Percentiles rank a stretch among this genome's conserved stretches.
Evolutionary conservation across 2,113 vertebrate species (phyloP).

Genomic region (Himantopus leucocephalus): DNA sequence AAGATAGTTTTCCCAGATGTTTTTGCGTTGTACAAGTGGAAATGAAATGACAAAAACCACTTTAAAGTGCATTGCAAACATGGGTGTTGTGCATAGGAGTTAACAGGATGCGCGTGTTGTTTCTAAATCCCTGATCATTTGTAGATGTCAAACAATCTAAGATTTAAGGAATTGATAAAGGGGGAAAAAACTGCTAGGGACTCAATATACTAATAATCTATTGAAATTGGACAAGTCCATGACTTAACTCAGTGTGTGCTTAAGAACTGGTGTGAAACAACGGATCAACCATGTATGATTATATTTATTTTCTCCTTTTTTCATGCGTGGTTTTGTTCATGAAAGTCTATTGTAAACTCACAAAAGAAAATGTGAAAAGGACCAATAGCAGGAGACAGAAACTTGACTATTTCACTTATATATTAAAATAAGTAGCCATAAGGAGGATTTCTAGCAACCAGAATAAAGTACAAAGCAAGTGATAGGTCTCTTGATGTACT

Average conservation of each 20-base stretch:
- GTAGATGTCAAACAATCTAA: background rate
- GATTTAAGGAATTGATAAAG: background rate
- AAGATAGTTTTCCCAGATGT: background rate
- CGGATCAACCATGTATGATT: background rate
- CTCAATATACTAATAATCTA: background rate
- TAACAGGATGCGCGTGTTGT: background rate
- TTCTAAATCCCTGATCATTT: background rate
- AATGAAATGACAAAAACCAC: background rate
- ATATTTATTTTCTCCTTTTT: background rate
- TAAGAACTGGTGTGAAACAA: background rate
- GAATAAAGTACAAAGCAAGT: background rate
- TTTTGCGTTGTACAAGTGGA: background rate
- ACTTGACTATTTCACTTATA: background rate
- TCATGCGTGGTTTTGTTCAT: background rate
- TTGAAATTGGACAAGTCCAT: background rate
- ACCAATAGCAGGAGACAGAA: background rate
- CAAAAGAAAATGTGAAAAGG: background rate
- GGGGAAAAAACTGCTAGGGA: background rate
- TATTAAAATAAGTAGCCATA: background rate
- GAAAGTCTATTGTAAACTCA: background rate
- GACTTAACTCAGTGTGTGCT: background rate
- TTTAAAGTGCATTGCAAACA: background rate
- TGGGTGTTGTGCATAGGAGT: background rate
- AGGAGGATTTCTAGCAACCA: background rate
- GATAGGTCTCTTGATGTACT: background rate